These are phyloP conservation scores for Pantherophis vulpinus DNA, from an alignment of 2,797 vertebrate genomes.

Conservation along the genomic window DNA sequence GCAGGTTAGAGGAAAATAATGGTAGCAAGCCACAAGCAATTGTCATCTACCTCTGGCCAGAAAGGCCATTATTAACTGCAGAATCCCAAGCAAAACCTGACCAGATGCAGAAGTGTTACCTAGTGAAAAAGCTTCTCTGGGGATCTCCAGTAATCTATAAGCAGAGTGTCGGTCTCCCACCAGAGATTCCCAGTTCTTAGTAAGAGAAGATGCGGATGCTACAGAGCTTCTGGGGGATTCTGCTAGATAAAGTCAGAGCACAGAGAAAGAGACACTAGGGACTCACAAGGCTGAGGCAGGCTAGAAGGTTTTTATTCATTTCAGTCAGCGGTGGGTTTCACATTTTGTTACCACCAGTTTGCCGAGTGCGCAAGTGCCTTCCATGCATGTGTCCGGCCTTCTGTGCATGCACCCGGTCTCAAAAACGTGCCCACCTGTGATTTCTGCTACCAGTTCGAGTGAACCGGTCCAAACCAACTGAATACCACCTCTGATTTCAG, in stretches of 20 bases:
- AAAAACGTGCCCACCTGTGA: too few species aligned
- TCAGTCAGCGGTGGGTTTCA: neutral
- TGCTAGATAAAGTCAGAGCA: neutral
- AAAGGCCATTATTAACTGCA: too few species aligned
- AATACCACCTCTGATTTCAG: neutral
- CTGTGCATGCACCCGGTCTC: too few species aligned
- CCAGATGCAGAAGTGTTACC: neutral
- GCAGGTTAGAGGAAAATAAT: neutral
- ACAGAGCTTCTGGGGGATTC: neutral
- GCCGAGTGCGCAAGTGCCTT: too few species aligned
- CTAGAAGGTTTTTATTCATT: neutral
- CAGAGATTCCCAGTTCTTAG: too few species aligned
- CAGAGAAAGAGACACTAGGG: neutral
- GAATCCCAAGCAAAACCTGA: neutral
- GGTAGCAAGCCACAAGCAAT: neutral
- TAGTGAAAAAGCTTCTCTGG: neutral
- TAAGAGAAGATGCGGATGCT: neutral
- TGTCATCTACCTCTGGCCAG: neutral
- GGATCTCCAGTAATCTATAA: neutral
- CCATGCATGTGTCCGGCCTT: too few species aligned
- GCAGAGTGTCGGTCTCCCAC: neutral
- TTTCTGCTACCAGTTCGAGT: too few species aligned
- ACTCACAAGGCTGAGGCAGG: neutral
- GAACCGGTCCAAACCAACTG: too few species aligned
- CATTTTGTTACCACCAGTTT: too few species aligned